Conservation (phyloP, 2,113 vertebrate species). For the Crotalus horridus region DNA sequence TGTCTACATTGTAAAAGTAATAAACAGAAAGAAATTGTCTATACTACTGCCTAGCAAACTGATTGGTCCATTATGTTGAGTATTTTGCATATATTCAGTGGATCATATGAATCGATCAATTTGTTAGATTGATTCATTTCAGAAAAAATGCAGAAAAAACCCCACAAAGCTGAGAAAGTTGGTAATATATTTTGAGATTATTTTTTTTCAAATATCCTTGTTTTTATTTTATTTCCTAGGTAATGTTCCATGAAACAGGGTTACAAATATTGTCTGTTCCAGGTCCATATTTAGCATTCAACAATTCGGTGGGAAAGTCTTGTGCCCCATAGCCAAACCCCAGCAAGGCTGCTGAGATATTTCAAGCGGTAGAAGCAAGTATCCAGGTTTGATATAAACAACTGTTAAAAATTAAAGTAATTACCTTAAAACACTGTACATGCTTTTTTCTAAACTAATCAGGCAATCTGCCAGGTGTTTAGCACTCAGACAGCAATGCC, state of each 20-base stretch:
- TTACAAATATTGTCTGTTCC: not conserved
- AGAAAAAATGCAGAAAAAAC: not conserved
- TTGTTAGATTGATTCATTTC: not conserved
- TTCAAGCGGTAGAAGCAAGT: not conserved
- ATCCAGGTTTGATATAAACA: not conserved
- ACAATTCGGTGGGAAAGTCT: not conserved
- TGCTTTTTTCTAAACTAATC: slow-evolving; percentile 60
- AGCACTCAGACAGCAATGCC: slow-evolving; percentile 52
- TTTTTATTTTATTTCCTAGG: not conserved
- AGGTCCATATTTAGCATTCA: not conserved
- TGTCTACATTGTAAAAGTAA: not conserved
- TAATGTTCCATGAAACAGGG: not conserved
- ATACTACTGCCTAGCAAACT: not conserved
- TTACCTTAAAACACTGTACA: slow-evolving; percentile 50
- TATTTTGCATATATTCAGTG: not conserved
- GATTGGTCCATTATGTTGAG: not conserved
- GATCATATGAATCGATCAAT: not conserved
- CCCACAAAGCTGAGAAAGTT: not conserved
- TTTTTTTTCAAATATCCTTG: not conserved
- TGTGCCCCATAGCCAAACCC: fast-evolving
- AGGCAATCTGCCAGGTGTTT: slow-evolving; percentile 69
- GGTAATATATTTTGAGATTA: not conserved
- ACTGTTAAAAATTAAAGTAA: slow-evolving; percentile 51
- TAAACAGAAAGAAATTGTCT: not conserved
- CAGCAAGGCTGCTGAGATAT: not conserved